Conservation (phyloP, 2,888 invertebrate species). For the Lasius platythorax region DNA sequence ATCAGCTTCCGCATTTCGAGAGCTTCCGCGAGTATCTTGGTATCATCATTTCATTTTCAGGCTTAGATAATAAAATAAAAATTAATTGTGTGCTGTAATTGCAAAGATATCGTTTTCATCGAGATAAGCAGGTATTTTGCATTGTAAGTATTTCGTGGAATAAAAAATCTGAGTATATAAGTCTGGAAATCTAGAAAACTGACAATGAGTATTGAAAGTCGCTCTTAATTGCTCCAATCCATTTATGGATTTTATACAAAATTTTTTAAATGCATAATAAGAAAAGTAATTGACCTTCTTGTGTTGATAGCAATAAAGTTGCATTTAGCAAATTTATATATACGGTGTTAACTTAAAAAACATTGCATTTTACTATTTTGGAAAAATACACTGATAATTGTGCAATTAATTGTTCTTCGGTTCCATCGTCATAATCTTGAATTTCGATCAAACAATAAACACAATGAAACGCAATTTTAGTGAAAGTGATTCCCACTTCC, state of each 20-base stretch:
- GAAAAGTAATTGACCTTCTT: neutral
- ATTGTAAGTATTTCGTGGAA: neutral
- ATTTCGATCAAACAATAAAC: slow-evolving; percentile 52
- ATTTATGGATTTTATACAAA: neutral
- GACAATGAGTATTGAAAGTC: neutral
- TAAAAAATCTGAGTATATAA: neutral
- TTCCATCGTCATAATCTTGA: slow-evolving; percentile 27
- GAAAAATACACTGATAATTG: slow-evolving; percentile 31
- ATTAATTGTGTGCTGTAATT: neutral
- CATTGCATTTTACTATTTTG: neutral
- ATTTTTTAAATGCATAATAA: neutral
- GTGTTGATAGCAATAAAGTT: neutral
- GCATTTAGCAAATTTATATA: neutral
- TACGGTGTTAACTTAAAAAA: neutral
- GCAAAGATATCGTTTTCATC: neutral
- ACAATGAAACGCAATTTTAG: slow-evolving; percentile 63
- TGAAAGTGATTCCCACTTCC: slow-evolving; percentile 82
- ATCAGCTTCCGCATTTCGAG: slow-evolving; percentile 11
- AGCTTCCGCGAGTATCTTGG: neutral
- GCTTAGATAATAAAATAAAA: neutral
- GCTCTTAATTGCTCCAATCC: neutral
- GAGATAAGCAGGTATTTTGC: neutral
- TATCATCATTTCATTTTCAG: neutral
- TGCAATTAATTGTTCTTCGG: slow-evolving; percentile 48
- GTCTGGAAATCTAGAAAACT: neutral